These are phyloP conservation scores for Lepidocyrtoides sp. DNA, from an alignment of 2,888 invertebrate species.

Conservation along the genomic window DNA sequence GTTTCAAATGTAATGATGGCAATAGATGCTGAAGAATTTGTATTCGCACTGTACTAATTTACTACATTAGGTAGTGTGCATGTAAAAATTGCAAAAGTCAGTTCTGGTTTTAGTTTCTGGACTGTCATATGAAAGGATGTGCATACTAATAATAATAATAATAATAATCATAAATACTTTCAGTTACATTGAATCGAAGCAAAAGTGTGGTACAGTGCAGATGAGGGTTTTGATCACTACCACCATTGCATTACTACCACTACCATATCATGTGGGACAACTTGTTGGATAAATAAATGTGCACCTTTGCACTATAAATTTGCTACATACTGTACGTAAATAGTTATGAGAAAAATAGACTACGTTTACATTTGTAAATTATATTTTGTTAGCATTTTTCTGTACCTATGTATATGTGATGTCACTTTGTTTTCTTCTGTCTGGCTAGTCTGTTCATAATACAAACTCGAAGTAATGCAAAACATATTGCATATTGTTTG, in stretches of 20 bases:
- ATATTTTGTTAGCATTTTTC: background rate
- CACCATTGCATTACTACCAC: no score
- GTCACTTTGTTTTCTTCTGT: background rate
- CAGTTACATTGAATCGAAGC: background rate
- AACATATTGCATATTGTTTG: no score
- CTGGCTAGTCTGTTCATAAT: no score
- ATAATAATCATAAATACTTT: slow-evolving; percentile 11
- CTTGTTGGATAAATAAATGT: no score
- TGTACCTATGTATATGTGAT: background rate
- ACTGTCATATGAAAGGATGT: background rate
- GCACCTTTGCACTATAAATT: no score
- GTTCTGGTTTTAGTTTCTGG: background rate
- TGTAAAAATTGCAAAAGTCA: slow-evolving; percentile 24
- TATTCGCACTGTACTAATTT: background rate
- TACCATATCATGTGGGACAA: no score
- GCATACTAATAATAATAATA: no score
- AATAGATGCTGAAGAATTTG: background rate
- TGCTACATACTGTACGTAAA: background rate
- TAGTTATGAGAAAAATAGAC: background rate
- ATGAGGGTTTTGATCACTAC: no score
- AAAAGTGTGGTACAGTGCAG: background rate
- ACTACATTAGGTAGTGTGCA: background rate
- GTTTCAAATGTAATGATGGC: background rate
- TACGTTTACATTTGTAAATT: background rate
- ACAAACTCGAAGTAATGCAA: no score